Conservation (phyloP, 2,888 invertebrate species). For the Pollenia labialis region DNA sequence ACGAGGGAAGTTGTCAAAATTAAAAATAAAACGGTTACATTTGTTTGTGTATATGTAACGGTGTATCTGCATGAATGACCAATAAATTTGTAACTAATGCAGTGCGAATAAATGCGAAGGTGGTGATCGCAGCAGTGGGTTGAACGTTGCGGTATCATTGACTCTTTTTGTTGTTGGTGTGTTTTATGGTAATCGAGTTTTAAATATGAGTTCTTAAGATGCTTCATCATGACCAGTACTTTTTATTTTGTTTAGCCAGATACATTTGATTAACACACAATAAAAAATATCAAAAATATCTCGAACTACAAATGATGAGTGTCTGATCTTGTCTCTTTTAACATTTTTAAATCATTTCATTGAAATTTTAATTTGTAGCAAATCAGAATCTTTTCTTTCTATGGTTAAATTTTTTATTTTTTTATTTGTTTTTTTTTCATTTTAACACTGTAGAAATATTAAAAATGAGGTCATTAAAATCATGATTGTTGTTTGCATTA, state of each 20-base stretch:
- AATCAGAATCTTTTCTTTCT: constrained; percentile 9
- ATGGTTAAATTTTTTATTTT: neutral
- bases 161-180: constrained; percentile 20
- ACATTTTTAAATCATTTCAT: neutral
- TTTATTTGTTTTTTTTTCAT: neutral
- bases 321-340: neutral
- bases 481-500: constrained; percentile 25
- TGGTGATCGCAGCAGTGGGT: constrained; percentile 24
- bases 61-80: neutral
- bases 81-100: constrained; percentile 10
- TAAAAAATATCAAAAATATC: neutral
- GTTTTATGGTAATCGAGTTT: too few relatives aligned
- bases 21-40: neutral
- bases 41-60: constrained; percentile 1
- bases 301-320: neutral
- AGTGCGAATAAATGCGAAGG: constrained; percentile 26
- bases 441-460: too few relatives aligned
- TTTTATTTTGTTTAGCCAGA: neutral
- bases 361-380: neutral
- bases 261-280: neutral
- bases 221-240: neutral
- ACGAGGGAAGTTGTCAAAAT: constrained; percentile 36
- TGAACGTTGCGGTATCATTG: constrained; percentile 29
- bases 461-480: constrained; percentile 36
- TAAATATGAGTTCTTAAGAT: neutral